These are phyloP conservation scores for Eupithecia vulgata DNA, from an alignment of 2,888 invertebrate species.

Conservation along the genomic window DNA sequence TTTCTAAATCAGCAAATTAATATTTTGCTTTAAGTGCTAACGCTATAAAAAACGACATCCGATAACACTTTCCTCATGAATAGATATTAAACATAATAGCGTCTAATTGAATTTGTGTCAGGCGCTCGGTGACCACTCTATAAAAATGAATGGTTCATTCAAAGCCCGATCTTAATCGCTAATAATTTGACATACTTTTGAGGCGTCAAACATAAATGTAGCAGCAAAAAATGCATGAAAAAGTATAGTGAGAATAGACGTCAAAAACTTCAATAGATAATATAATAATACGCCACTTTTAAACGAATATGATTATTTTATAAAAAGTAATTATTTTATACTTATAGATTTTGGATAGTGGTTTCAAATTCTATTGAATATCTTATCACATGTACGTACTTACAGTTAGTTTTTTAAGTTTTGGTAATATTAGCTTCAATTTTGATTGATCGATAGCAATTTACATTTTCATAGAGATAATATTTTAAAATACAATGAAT, in stretches of 20 bases:
- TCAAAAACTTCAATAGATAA: no score
- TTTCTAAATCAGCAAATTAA: not conserved
- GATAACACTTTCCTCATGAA: conserved; percentile 32
- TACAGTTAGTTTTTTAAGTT: not conserved
- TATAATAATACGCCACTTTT: not conserved
- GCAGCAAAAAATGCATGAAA: conserved; percentile 46
- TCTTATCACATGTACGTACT: not conserved
- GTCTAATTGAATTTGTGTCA: conserved; percentile 45
- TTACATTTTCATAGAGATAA: no score
- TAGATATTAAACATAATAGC: conserved; percentile 38
- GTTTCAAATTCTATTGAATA: not conserved
- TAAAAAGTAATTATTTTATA: not conserved
- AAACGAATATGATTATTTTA: not conserved
- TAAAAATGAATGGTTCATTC: conserved; percentile 42
- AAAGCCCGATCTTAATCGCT: conserved; percentile 47
- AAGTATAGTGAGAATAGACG: conserved; percentile 8
- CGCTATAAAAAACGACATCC: conserved; percentile 21
- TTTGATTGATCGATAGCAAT: no score
- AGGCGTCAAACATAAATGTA: conserved; percentile 43
- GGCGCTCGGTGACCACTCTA: conserved; percentile 40
- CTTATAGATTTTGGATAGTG: not conserved
- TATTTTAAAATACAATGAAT: no score
- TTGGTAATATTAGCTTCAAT: not conserved
- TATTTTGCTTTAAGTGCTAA: not conserved
- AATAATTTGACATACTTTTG: conserved; percentile 55